Evolutionary conservation across 2,113 vertebrate genomes (phyloP).

Genomic region (Podiceps cristatus): DNA sequence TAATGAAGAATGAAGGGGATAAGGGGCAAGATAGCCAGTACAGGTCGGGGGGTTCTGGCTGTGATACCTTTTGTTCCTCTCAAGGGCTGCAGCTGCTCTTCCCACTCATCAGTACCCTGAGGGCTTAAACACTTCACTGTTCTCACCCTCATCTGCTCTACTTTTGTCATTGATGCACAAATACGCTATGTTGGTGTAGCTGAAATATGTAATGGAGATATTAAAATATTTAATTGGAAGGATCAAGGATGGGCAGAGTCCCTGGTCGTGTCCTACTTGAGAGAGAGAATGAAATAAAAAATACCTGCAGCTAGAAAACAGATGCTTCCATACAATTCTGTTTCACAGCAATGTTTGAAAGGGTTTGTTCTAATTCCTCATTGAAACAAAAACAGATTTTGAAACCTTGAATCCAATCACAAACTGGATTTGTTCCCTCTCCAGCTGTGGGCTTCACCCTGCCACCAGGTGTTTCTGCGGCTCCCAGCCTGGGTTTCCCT

Average conservation of each 20-base stretch:
- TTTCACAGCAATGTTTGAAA: neutral
- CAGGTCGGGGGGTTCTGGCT: neutral
- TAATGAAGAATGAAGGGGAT: neutral
- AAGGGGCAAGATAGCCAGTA: neutral
- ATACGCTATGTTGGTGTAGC: neutral
- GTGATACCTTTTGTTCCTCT: neutral
- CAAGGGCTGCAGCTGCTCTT: neutral
- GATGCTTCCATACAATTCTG: slow-evolving; percentile 3
- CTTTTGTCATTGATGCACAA: neutral
- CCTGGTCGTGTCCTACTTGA: neutral
- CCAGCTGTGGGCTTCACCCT: neutral
- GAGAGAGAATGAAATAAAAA: neutral
- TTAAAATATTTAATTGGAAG: neutral
- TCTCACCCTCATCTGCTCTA: neutral
- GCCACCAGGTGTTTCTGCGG: neutral
- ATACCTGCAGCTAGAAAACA: neutral
- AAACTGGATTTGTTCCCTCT: neutral
- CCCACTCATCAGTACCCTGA: neutral
- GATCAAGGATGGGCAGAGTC: neutral
- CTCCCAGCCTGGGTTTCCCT: neutral
- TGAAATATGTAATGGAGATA: neutral
- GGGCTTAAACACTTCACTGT: neutral
- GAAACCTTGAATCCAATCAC: neutral
- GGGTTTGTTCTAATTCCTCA: slow-evolving; percentile 16
- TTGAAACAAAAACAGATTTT: slow-evolving; percentile 13